phyloP scores from a whole-genome alignment of 1,140 invertebrate genomes.

The Hycleus phaleratus region DNA sequence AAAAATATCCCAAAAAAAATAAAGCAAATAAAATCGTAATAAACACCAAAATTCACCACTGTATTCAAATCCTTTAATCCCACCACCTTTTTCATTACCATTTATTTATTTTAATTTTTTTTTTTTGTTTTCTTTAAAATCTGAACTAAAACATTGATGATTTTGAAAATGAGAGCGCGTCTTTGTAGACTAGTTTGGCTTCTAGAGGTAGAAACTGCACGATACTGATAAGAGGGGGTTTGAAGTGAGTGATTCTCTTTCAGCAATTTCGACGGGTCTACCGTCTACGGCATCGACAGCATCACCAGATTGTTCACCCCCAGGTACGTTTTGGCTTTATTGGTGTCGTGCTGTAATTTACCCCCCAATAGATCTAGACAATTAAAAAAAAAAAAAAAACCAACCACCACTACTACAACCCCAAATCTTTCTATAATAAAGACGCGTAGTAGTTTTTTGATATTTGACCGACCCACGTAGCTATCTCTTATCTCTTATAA shows the following conservation, averaged over 20 bases:
- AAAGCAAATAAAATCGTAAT: too few relatives aligned
- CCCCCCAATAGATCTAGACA: neutral
- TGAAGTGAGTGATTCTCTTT: slow-evolving; percentile 41
- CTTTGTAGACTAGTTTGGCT: slow-evolving; percentile 25
- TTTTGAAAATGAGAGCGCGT: neutral
- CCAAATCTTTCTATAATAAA: neutral
- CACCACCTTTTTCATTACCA: too few relatives aligned
- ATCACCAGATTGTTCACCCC: slow-evolving; percentile 37
- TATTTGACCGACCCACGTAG: slow-evolving; percentile 15
- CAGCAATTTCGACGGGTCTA: slow-evolving; percentile 35
- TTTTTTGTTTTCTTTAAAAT: too few relatives aligned
- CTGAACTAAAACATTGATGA: too few relatives aligned
- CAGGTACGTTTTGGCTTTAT: slow-evolving; percentile 34
- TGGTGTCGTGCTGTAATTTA: slow-evolving; percentile 28
- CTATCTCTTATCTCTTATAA: slow-evolving; percentile 13
- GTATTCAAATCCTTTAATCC: too few relatives aligned
- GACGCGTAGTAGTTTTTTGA: slow-evolving; percentile 19
- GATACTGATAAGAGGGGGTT: slow-evolving; percentile 38
- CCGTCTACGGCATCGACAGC: slow-evolving; percentile 35
- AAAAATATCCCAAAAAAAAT: too few relatives aligned
- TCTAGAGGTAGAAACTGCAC: slow-evolving; percentile 34
- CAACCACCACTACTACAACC: neutral
- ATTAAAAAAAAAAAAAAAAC: neutral
- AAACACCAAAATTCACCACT: neutral
- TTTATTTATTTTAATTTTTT: too few relatives aligned